Conservation (phyloP, 2,113 vertebrate genomes). For the Sander vitreus region DNA sequence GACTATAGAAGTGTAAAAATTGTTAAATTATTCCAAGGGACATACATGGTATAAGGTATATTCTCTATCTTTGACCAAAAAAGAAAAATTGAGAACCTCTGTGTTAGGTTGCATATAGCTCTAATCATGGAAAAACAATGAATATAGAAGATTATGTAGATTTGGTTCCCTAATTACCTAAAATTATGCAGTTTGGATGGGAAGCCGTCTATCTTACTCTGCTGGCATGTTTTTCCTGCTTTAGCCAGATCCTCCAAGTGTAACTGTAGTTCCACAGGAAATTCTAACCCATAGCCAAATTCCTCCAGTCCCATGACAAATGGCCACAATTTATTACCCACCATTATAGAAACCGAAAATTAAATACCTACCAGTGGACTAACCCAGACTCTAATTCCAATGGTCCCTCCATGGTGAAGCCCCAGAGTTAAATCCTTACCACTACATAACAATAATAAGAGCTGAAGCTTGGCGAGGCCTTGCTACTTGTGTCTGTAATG, state of each 20-base stretch:
- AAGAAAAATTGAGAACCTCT: too few relatives aligned
- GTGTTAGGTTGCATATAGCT: neutral
- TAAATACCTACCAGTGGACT: conserved; percentile 47
- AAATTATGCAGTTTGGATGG: conserved; percentile 46
- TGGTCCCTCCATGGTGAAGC: conserved; percentile 44
- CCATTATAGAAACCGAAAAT: conserved; percentile 60
- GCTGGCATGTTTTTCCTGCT: conserved; percentile 61
- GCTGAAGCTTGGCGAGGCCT: conserved; percentile 41
- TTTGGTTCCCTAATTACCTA: conserved; percentile 43
- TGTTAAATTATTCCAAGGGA: too few relatives aligned
- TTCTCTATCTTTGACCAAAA: too few relatives aligned
- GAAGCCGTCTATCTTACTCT: conserved; percentile 20
- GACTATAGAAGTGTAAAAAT: too few relatives aligned
- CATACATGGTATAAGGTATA: too few relatives aligned
- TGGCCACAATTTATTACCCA: conserved; percentile 72
- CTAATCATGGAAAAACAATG: conserved; percentile 27
- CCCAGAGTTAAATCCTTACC: conserved; percentile 53
- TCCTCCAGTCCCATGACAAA: conserved; percentile 64
- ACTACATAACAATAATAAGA: conserved; percentile 67
- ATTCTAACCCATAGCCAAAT: conserved; percentile 58
- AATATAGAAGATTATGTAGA: conserved; percentile 44
- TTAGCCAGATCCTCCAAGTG: conserved; percentile 41
- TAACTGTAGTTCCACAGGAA: conserved; percentile 62
- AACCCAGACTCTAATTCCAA: conserved; percentile 55
- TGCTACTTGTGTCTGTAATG: conserved; percentile 18